Conservation (phyloP, 1,140 invertebrate species). For the Capitella teleta region DNA sequence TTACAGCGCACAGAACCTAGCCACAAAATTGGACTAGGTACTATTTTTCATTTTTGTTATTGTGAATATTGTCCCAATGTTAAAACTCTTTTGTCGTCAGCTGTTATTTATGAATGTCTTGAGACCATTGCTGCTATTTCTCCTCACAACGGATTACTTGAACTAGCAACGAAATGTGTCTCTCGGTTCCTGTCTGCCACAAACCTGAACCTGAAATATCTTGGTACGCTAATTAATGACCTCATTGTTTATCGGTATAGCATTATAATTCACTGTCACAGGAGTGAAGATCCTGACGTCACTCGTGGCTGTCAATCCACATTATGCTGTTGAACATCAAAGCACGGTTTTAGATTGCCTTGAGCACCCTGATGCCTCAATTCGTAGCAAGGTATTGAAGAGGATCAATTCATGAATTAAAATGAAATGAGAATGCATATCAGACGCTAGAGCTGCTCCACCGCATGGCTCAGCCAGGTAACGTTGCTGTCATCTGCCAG, state of each 20-base stretch:
- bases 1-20: constrained; percentile 19
- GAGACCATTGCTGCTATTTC: constrained; percentile 17
- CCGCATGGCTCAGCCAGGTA: constrained; percentile 23
- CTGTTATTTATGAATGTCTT: constrained; percentile 7
- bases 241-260: neutral
- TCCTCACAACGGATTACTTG: constrained; percentile 13
- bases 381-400: constrained; percentile 19
- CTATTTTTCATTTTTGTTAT: neutral
- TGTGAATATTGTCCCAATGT: neutral
- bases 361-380: constrained; percentile 21
- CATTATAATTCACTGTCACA: constrained; percentile 7
- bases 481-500: constrained; percentile 26
- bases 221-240: constrained; percentile 18
- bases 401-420: no score
- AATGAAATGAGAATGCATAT: no score
- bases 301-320: constrained; percentile 16
- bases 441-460: constrained; percentile 27
- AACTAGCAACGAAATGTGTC: constrained; percentile 14
- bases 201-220: constrained; percentile 19
- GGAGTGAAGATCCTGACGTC: constrained; percentile 20
- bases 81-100: neutral
- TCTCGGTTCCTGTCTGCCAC: constrained; percentile 17
- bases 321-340: constrained; percentile 22
- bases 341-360: constrained; percentile 25
- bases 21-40: constrained; percentile 19